These are phyloP conservation scores for Drosophila athabasca DNA, from an alignment of 1,140 invertebrate genomes.

Conservation along the genomic window DNA sequence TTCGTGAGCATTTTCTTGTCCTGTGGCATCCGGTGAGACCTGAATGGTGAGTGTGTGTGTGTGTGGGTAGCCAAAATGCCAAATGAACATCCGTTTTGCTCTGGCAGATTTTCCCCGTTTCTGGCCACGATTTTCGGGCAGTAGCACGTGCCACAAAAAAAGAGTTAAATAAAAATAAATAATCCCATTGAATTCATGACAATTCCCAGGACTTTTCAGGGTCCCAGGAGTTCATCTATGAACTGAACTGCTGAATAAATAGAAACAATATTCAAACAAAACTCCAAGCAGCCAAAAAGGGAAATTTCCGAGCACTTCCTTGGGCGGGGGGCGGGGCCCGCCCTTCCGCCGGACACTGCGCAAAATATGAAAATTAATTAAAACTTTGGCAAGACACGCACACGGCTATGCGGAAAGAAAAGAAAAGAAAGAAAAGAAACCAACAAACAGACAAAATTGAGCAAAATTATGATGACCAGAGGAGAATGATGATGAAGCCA, in stretches of 20 bases:
- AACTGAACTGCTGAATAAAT: no score
- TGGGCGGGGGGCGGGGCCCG: neutral
- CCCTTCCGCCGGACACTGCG: slow-evolving; percentile 42
- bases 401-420: slow-evolving; percentile 38
- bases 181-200: slow-evolving; percentile 6
- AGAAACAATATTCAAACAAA: no score
- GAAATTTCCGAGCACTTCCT: slow-evolving; percentile 26
- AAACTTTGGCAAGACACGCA: slow-evolving; percentile 65
- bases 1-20: slow-evolving; percentile 45
- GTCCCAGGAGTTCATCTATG: no score
- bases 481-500: slow-evolving; percentile 28
- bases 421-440: slow-evolving; percentile 29
- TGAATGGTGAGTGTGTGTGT: no score
- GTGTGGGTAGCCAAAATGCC: slow-evolving; percentile 23
- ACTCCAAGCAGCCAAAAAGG: slow-evolving; percentile 11
- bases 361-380: slow-evolving; percentile 82
- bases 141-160: slow-evolving; percentile 20
- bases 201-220: no score
- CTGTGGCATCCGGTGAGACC: slow-evolving; percentile 5
- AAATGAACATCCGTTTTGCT: slow-evolving; percentile 55
- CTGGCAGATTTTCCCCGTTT: slow-evolving; percentile 42
- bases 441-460: slow-evolving; percentile 38
- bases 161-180: slow-evolving; percentile 24
- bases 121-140: slow-evolving; percentile 19
- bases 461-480: slow-evolving; percentile 35